Base-by-base conservation (phyloP, 2,888 invertebrate species). In the Melikaiella ostensackeni region DNA sequence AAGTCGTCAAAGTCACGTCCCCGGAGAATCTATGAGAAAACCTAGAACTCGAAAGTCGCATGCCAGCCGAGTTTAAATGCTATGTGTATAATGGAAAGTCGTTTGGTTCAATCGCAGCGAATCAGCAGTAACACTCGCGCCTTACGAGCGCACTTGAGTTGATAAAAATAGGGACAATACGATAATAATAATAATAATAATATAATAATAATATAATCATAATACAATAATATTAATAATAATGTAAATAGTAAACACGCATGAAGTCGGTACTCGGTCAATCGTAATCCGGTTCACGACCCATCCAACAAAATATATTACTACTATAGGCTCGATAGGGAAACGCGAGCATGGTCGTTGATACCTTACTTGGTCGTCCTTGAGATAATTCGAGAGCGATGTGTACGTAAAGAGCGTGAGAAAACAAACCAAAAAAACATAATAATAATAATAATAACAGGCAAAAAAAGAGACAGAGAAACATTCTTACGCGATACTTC, bases 301-400 rank as follows among this genome's bases (percentile, higher is more conserved):
- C 81, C 85, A 84, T 87, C 86, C 85, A 88, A 88, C 88, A 90
- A 90, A 89, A 90, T 90, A 90, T 89, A 89, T 90, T 90, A 90
- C 90, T 90, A 90, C 88, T 89, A 89, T 89, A 86, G 84, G 78
- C 77, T 82, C 81, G 80, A 82, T 75, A 78, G 78, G 77, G 74
- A 83, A 80, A 80, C 63, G 76, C 78, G 77, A 59, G 74, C 75
- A 77, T 79, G 74, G 77, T 80, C 74, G 78, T 63, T 57, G 70
- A 70, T 70, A 55, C 70, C 70, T 70, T 70, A 70, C 46, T 50
- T 70, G 70, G 70, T 70, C 70, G 70, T 70, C 50, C 50, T 70
- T 70, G 70, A 70, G 30, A 70, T 46, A 70, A 61, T 38, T 61
- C 75, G 61, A 42, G 62, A 50, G 62, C 63, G 46, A 55, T 75